Evolutionary conservation across 1,140 invertebrate species (phyloP), one percentile per base, ranked within the genome.

Genomic region (Ostrea edulis): DNA sequence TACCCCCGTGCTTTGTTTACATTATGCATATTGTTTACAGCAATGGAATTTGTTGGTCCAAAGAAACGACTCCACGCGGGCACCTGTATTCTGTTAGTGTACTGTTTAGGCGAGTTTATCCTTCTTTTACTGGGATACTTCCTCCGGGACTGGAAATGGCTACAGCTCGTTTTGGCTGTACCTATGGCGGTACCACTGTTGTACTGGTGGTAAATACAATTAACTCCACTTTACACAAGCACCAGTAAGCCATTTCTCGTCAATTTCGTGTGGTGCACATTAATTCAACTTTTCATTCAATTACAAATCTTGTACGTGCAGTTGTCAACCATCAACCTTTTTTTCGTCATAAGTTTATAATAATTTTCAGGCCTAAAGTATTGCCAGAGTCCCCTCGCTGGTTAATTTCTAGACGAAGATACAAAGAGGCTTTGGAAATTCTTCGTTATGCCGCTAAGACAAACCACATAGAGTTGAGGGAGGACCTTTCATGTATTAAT

Each of bases 11-110:
- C 8, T 29, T 14, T 12, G 22, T 35, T 77, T 12, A 29, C 11
- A 71, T 22, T 22, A 29, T 0, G 17, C n/a, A 20, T 17, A 22
- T 52, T 82, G 7, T 2, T 54, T 53, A 17, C 87, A 90, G 89
- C 85, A 14, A 88, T 87, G 92, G 94, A 95, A 85, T 86, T 95
- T 58, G 93, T 95, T 54, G 94, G 95, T 1, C 92, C 94, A 0
- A 85, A 89, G 17, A 91, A 94, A 55, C 85, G 94, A 22, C 93
- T 93, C 68, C 87, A 94, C 44, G 93, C 93, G 12, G 93, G 94
- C 14, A 92, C 93, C 25, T 90, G 94, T 51, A 91, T 94, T 12
- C 93, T 94, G 22, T 82, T 92, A 12, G 93, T 94, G 85, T 95
- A 94, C 85, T 86, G 92, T 8, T 29, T 93, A 12, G 94, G 95